phyloP scores from a whole-genome alignment of 2,888 invertebrate species.

The Euproctis similis region DNA sequence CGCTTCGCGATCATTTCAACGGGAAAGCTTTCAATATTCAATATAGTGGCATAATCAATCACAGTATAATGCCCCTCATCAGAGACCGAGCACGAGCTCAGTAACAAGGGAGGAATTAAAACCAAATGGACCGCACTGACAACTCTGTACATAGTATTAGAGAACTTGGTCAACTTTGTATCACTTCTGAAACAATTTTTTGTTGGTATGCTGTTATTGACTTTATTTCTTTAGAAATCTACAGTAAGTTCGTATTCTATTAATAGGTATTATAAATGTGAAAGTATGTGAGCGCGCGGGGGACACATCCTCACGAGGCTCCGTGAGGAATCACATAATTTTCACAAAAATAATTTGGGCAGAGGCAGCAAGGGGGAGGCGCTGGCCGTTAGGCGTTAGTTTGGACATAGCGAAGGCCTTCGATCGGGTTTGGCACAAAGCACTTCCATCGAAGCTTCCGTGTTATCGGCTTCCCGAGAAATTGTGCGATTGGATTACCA shows the following conservation, averaged over 20 bases:
- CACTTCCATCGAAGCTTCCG: constrained; percentile 3
- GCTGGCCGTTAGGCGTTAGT: background rate
- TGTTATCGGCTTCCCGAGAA: constrained; percentile 2
- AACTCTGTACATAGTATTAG: too few relatives aligned
- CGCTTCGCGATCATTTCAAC: constrained; percentile 9
- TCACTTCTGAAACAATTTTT: too few relatives aligned
- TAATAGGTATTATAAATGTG: too few relatives aligned
- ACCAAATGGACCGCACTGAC: constrained; percentile 4
- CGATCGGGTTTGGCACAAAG: constrained; percentile 2
- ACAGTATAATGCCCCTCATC: constrained; percentile 16
- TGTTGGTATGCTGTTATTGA: too few relatives aligned
- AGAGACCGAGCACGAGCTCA: constrained; percentile 11
- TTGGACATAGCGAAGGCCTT: constrained; percentile 4
- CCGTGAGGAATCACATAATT: too few relatives aligned
- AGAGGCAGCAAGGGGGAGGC: background rate
- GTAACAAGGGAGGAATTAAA: constrained; percentile 11
- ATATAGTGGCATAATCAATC: constrained; percentile 28
- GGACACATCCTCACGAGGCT: too few relatives aligned
- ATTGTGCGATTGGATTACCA: constrained; percentile 1
- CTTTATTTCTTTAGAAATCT: too few relatives aligned
- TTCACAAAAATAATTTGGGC: too few relatives aligned
- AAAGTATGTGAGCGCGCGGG: too few relatives aligned
- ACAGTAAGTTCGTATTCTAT: too few relatives aligned
- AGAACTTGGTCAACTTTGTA: too few relatives aligned
- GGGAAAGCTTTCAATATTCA: constrained; percentile 23